phyloP scores from a whole-genome alignment of 92 coral and sea anemone species.

The Epizoanthus ramosus region DNA sequence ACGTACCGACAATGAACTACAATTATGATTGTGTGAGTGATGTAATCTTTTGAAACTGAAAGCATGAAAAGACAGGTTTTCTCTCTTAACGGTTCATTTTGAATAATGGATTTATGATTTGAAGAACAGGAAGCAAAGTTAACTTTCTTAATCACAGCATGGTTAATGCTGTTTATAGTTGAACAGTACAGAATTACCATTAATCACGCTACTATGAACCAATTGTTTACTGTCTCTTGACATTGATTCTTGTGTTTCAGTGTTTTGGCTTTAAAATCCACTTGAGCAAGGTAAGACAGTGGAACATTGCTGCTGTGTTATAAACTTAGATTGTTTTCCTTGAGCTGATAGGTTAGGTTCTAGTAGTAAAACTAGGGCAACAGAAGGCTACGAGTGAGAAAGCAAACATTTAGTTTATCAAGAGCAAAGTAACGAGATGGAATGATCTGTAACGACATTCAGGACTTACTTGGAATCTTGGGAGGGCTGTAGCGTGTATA shows the following conservation, averaged over 20 bases:
- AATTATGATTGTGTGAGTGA: no score
- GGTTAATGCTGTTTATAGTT: background rate
- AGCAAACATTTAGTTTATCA: background rate
- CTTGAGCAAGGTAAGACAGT: no score
- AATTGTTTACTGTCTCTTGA: background rate
- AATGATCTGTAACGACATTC: background rate
- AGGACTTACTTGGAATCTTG: conserved; percentile 93
- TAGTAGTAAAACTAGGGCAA: no score
- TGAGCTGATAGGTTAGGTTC: no score
- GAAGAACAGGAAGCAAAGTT: background rate
- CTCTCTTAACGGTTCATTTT: no score
- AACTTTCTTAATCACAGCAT: background rate
- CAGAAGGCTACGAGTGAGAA: background rate
- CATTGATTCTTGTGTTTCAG: no score
- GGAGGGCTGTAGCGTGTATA: conserved; percentile 96
- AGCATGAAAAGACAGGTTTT: no score
- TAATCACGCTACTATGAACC: background rate
- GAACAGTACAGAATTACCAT: background rate
- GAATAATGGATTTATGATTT: background rate
- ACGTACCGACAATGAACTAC: no score
- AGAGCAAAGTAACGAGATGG: background rate
- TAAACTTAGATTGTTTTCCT: no score
- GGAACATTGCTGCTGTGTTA: no score
- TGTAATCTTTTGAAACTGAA: no score
- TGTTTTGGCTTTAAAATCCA: no score